phyloP scores from a whole-genome alignment of 2,113 vertebrate genomes.

The Chroicocephalus ridibundus region DNA sequence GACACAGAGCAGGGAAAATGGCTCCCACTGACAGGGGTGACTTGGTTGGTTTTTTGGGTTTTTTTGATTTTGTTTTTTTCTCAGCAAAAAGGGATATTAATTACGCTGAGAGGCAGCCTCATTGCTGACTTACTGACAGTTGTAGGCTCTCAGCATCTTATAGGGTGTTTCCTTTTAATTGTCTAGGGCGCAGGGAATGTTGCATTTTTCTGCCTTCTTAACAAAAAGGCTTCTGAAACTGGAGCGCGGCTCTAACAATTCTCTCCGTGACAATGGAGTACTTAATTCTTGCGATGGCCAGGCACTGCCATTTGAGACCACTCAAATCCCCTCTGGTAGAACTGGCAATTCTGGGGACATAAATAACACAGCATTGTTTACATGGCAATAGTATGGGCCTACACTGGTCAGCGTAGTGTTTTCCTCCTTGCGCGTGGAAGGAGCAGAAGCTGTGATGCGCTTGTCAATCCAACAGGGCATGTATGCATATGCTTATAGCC shows the following conservation, averaged over 20 bases:
- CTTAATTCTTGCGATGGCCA: conserved; percentile 16
- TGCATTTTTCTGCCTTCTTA: conserved; percentile 21
- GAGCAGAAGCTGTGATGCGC: rapidly evolving
- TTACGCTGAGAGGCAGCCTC: not conserved
- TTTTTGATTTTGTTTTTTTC: no score
- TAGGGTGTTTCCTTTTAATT: conserved; percentile 18
- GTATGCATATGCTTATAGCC: not conserved
- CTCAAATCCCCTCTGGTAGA: conserved; percentile 12
- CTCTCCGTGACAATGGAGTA: conserved; percentile 36
- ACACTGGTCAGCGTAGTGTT: not conserved
- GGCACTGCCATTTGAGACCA: conserved; percentile 4
- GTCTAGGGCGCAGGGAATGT: not conserved
- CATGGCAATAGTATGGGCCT: not conserved
- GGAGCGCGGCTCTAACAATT: conserved; percentile 18
- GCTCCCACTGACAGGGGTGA: not conserved
- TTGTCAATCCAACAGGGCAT: rapidly evolving
- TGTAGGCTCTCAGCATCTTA: not conserved
- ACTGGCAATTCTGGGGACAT: conserved; percentile 22
- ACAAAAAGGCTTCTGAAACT: conserved; percentile 46
- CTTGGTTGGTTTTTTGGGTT: not conserved
- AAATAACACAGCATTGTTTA: conserved; percentile 21
- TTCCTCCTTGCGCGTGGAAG: not conserved
- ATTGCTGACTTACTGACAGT: not conserved
- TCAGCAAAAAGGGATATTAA: not conserved
- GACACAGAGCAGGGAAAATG: not conserved